Percentiles rank a stretch among this genome's conserved stretches.
phyloP scores from a whole-genome alignment of 2,113 vertebrate genomes.

The Dromas ardeola region DNA sequence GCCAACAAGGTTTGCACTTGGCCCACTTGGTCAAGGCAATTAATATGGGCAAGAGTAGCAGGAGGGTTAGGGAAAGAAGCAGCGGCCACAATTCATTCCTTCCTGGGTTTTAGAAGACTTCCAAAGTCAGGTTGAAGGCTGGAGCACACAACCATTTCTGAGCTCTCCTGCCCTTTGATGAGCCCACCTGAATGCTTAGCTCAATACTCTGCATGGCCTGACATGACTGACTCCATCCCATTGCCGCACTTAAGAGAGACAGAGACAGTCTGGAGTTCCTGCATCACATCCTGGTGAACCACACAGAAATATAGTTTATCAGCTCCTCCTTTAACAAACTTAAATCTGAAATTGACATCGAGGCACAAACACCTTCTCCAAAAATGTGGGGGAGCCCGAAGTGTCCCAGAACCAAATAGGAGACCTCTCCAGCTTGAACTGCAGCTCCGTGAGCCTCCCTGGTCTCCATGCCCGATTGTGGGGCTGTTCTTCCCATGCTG shows the following conservation, averaged over 20 bases:
- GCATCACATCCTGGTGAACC: no score
- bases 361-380: background rate
- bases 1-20: background rate
- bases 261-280: background rate
- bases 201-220: background rate
- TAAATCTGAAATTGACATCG: background rate
- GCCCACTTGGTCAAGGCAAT: fast-evolving
- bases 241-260: background rate
- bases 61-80: background rate
- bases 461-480: background rate
- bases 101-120: background rate
- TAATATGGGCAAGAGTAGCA: background rate
- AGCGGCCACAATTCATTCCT: background rate
- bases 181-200: background rate
- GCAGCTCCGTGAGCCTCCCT: background rate
- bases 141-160: background rate
- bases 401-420: background rate
- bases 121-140: background rate
- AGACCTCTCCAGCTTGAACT: background rate
- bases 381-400: background rate
- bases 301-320: background rate
- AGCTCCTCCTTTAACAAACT: background rate
- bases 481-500: background rate
- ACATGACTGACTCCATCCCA: no score
- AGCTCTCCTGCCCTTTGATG: background rate